These are phyloP conservation scores for Ooceraea biroi DNA, from an alignment of 1,140 invertebrate species.

Conservation along the genomic window DNA sequence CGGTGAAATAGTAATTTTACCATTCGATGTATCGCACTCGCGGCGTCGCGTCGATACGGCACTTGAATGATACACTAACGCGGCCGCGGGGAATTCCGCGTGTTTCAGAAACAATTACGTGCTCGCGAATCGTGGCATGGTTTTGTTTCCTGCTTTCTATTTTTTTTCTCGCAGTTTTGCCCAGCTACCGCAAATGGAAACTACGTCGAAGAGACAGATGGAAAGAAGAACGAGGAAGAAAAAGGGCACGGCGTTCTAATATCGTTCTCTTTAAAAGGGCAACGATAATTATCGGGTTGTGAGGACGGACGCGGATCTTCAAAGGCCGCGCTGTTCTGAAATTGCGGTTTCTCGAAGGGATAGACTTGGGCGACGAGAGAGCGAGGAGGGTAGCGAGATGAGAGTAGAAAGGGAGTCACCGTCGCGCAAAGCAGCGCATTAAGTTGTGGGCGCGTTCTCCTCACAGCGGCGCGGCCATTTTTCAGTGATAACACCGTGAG, in stretches of 20 bases:
- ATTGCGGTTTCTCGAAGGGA: slow-evolving; percentile 42
- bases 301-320: slow-evolving; percentile 7
- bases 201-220: not conserved
- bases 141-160: slow-evolving; percentile 14
- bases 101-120: slow-evolving; percentile 49
- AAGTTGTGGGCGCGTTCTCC: slow-evolving; percentile 18
- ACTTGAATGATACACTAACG: slow-evolving; percentile 39
- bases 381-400: not conserved
- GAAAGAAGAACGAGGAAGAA: not conserved
- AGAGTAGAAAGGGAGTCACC: slow-evolving; percentile 1
- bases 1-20: slow-evolving; percentile 57
- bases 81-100: slow-evolving; percentile 13
- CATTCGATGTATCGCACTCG: slow-evolving; percentile 35
- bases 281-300: slow-evolving; percentile 38
- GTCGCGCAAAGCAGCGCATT: slow-evolving; percentile 46
- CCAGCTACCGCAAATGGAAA: slow-evolving; percentile 11
- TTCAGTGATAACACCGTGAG: slow-evolving; percentile 55
- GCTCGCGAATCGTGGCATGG: slow-evolving; percentile 6
- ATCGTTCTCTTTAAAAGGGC: not conserved
- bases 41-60: slow-evolving; percentile 12
- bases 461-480: slow-evolving; percentile 42
- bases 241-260: not conserved
- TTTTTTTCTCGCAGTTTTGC: not conserved
- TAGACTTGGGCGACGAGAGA: slow-evolving; percentile 10
- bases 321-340: slow-evolving; percentile 21